These are phyloP conservation scores for Glomeris maerens DNA, from an alignment of 1,140 invertebrate genomes.

Conservation along the genomic window DNA sequence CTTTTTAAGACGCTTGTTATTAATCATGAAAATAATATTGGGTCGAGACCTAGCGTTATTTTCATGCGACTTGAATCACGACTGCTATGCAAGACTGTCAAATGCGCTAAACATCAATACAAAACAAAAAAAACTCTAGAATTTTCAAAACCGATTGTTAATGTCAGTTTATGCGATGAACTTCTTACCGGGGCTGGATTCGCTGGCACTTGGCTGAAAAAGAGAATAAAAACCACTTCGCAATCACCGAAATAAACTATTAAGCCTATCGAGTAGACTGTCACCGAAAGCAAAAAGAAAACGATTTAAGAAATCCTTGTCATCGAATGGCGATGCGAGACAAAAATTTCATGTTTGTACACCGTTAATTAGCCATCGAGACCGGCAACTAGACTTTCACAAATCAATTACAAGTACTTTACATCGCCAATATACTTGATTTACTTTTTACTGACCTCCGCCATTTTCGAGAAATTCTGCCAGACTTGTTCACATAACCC, in stretches of 20 bases:
- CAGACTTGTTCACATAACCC: not conserved
- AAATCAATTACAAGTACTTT: not conserved
- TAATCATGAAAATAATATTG: not conserved
- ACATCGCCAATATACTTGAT: not conserved
- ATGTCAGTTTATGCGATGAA: too few species aligned
- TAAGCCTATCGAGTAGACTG: not conserved
- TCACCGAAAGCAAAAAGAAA: not conserved
- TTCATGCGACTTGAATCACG: not conserved
- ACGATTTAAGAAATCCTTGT: too few species aligned
- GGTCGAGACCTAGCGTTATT: not conserved
- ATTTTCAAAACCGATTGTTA: not conserved
- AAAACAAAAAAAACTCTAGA: not conserved
- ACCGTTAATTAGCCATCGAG: not conserved
- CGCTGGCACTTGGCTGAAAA: conserved; percentile 28
- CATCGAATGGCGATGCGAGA: not conserved
- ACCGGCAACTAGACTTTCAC: not conserved
- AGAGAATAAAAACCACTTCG: conserved; percentile 15
- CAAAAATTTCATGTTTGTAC: conserved; percentile 16
- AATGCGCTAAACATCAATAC: not conserved
- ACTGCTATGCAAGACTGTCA: not conserved
- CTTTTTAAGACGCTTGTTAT: not conserved
- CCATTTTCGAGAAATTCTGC: conserved; percentile 21
- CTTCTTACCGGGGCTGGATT: conserved; percentile 31
- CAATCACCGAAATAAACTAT: not conserved
- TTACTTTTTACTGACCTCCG: conserved; percentile 23